These are phyloP conservation scores for Myotis brandtii DNA, from an alignment of 2,113 vertebrate genomes.

Conservation along the genomic window DNA sequence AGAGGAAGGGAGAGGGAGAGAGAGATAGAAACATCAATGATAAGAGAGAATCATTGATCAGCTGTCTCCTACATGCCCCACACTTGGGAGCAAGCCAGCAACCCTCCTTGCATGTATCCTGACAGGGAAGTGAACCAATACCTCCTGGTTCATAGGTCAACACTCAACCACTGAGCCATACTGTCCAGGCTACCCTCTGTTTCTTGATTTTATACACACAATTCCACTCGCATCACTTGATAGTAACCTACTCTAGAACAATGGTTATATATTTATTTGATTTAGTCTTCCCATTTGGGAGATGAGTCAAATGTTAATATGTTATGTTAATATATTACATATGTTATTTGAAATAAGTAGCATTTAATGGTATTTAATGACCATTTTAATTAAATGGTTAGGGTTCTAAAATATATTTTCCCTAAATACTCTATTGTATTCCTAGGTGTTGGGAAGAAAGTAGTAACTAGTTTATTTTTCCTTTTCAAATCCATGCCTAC, in stretches of 20 bases:
- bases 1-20: no score
- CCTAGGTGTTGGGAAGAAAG: neutral
- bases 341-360: neutral
- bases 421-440: neutral
- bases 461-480: neutral
- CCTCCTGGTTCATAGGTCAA: no score
- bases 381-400: neutral
- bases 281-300: neutral
- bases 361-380: neutral
- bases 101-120: no score
- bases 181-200: neutral
- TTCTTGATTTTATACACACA: neutral
- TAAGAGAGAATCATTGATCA: no score
- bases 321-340: neutral
- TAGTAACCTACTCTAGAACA: neutral
- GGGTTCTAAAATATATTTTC: neutral
- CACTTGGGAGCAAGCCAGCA: no score
- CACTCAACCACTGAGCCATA: no score
- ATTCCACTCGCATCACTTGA: neutral
- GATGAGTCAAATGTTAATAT: slow-evolving; percentile 4
- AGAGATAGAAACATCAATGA: no score
- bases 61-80: no score
- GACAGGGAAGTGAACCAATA: no score
- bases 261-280: neutral
- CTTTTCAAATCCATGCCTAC: neutral